These are phyloP conservation scores for Pocillopora damicornis DNA, from an alignment of 64 coral and sea anemone genomes.

Conservation along the genomic window DNA sequence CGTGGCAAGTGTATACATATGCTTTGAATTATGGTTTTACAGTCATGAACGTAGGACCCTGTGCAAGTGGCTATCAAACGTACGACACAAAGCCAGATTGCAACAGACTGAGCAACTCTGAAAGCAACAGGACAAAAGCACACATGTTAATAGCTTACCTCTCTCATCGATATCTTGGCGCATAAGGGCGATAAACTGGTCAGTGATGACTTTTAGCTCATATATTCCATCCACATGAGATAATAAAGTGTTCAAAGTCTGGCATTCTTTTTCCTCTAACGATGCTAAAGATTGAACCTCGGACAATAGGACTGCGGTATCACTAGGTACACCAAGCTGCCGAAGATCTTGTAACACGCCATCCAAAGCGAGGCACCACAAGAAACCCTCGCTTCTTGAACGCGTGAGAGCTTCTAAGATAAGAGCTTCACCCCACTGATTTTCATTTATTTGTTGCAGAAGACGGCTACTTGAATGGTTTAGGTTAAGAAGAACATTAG, in stretches of 20 bases:
- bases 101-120: no score
- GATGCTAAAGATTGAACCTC: conserved; percentile 30
- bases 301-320: conserved; percentile 31
- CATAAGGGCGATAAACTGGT: conserved; percentile 41
- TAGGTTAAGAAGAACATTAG: conserved; percentile 22
- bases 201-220: conserved; percentile 68
- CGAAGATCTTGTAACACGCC: conserved; percentile 35
- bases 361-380: conserved; percentile 61
- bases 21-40: no score
- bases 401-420: conserved; percentile 38
- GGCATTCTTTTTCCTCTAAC: conserved; percentile 41
- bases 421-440: conserved; percentile 5
- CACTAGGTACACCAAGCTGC: conserved; percentile 8
- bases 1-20: no score
- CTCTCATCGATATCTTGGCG: conserved; percentile 18
- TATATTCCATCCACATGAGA: conserved; percentile 47
- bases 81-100: no score
- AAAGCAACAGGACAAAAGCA: background rate
- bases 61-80: no score
- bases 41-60: no score
- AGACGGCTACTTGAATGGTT: background rate
- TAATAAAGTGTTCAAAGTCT: conserved; percentile 48
- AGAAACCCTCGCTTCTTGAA: conserved; percentile 41
- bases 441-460: conserved; percentile 28
- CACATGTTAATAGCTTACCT: background rate